These are phyloP conservation scores for Polypedilum pembai DNA, from an alignment of 1,140 invertebrate genomes.

Conservation along the genomic window DNA sequence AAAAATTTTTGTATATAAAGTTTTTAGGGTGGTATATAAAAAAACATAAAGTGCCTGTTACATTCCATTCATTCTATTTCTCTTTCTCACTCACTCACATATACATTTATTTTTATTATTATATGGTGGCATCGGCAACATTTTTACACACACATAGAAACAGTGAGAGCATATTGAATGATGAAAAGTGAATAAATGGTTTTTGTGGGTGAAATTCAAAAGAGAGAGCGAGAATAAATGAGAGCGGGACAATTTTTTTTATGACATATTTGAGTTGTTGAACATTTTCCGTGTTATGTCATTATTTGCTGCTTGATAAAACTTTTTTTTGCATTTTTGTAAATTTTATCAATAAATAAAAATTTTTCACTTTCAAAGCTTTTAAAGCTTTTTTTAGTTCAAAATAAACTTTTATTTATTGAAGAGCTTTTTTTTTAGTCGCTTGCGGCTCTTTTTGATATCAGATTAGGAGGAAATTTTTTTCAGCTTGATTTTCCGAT, in stretches of 20 bases:
- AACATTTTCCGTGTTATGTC: constrained; percentile 16
- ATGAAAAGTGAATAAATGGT: constrained; percentile 28
- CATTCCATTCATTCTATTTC: neutral
- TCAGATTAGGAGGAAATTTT: constrained; percentile 2
- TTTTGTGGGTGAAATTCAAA: neutral
- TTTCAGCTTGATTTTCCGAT: neutral
- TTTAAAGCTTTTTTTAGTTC: too few species aligned
- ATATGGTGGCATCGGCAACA: neutral
- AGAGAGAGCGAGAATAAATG: neutral
- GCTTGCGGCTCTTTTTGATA: neutral
- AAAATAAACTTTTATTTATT: neutral
- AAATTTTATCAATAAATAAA: too few species aligned
- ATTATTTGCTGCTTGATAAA: constrained; percentile 23
- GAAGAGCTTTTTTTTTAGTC: neutral
- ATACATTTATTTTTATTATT: neutral
- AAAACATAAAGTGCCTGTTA: constrained; percentile 23
- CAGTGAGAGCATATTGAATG: constrained; percentile 24
- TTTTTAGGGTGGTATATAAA: neutral
- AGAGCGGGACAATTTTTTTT: neutral
- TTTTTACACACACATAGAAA: neutral
- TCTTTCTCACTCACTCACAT: neutral
- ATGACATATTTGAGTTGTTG: constrained; percentile 14
- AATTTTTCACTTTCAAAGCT: too few species aligned
- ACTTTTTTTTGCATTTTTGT: too few species aligned
- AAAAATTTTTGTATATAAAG: neutral